phyloP scores from a whole-genome alignment of 2,797 vertebrate genomes.

The Kryptolebias ocellatus region DNA sequence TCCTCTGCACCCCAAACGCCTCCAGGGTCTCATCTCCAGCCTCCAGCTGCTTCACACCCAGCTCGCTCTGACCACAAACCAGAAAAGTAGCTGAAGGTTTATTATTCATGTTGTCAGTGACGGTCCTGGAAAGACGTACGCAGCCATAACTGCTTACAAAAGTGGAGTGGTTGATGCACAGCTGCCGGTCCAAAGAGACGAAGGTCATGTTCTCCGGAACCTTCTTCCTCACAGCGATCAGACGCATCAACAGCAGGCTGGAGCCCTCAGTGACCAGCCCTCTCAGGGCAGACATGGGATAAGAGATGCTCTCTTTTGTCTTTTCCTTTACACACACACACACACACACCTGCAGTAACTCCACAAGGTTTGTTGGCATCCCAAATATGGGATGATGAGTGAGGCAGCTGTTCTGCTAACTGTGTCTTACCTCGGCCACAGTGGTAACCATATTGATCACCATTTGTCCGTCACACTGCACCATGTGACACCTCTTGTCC shows the following conservation, averaged over 20 bases:
- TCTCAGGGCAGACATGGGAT: slow-evolving; percentile 57
- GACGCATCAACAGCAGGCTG: slow-evolving; percentile 87
- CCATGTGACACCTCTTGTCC: slow-evolving; percentile 81
- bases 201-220: slow-evolving; percentile 83
- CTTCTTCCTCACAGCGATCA: slow-evolving; percentile 79
- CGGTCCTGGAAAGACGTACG: background rate
- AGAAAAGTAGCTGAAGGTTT: background rate
- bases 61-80: slow-evolving; percentile 71
- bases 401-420: background rate
- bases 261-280: slow-evolving; percentile 89
- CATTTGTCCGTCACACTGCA: slow-evolving; percentile 76
- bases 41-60: slow-evolving; percentile 80
- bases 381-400: background rate
- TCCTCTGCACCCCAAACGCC: slow-evolving; percentile 86
- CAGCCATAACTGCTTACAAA: slow-evolving; percentile 82
- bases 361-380: background rate
- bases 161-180: slow-evolving; percentile 76
- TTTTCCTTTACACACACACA: slow-evolving; percentile 64
- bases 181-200: slow-evolving; percentile 80
- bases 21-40: slow-evolving; percentile 73
- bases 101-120: background rate
- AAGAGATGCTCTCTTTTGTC: slow-evolving; percentile 62
- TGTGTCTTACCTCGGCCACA: slow-evolving; percentile 84
- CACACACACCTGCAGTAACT: background rate
- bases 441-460: slow-evolving; percentile 76